Percentiles rank a stretch among this genome's conserved stretches.
phyloP scores from a whole-genome alignment of 2,888 invertebrate species.

The Sericinus montela region DNA sequence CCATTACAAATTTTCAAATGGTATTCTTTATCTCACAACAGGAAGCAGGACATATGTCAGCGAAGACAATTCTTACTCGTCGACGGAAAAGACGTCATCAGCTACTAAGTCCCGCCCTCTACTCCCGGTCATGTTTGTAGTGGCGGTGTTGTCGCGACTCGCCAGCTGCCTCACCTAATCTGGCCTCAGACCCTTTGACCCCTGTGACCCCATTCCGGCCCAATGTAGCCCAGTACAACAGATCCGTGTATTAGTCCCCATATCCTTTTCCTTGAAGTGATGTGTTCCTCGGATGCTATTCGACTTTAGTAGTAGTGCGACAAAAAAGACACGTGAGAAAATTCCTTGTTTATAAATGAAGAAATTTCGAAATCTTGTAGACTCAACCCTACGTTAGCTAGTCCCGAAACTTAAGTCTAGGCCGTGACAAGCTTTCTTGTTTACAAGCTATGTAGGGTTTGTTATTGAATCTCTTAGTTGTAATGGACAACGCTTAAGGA shows the following conservation, averaged over 20 bases:
- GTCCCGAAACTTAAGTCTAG: slow-evolving; percentile 18
- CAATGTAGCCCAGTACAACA: slow-evolving; percentile 23
- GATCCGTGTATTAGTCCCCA: slow-evolving; percentile 42
- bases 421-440: slow-evolving; percentile 13
- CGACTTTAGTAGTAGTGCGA: slow-evolving; percentile 29
- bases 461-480: neutral
- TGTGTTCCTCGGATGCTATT: slow-evolving; percentile 31
- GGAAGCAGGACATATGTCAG: slow-evolving; percentile 29
- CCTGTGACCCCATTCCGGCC: slow-evolving; percentile 27
- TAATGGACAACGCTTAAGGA: slow-evolving; percentile 6
- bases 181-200: slow-evolving; percentile 3
- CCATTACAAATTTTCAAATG: too few relatives aligned
- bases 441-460: slow-evolving; percentile 12
- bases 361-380: slow-evolving; percentile 10
- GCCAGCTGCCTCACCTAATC: slow-evolving; percentile 40
- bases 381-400: slow-evolving; percentile 19
- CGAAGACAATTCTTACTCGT: slow-evolving; percentile 44
- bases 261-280: slow-evolving; percentile 47
- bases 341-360: slow-evolving; percentile 4
- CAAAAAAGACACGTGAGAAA: slow-evolving; percentile 20
- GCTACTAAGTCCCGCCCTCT: slow-evolving; percentile 33
- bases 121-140: slow-evolving; percentile 30
- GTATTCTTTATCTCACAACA: slow-evolving; percentile 19
- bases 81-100: slow-evolving; percentile 47
- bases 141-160: slow-evolving; percentile 31